Base-by-base conservation (phyloP, 1,140 invertebrate genomes). In the Paraescarpia echinospica region DNA sequence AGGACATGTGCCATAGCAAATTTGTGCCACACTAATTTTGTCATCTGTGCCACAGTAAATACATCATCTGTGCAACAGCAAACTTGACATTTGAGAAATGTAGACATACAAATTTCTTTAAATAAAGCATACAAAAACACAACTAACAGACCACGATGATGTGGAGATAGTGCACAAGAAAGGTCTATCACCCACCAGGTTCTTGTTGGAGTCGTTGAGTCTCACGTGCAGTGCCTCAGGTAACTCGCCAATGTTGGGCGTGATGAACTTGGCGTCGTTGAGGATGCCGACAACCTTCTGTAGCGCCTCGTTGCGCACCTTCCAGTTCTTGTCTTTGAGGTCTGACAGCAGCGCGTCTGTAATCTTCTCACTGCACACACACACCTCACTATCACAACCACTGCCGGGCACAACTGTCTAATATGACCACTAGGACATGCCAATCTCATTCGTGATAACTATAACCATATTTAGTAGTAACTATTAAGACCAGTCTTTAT, bases 241-340 rank as follows among this genome's bases (percentile, higher is more conserved):
- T 12, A 99, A 96, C 94, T 98, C 98, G 0, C 98, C 98, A 34
- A 99, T 97, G 91, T 97, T 97, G 0, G 98, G 96, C 94, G 98
- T 98, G 91, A 99, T 98, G 59, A 98, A 97, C 93, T 98, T 97
- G 0, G 97, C 97, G 91, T 98, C 98, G 41, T 96, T 95, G 33
- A 96, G 88, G 92, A 99, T 98, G 31, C 96, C 97, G 91, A 96
- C 97, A 12, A 99, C 95, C 96, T 98, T 98, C 93, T 97, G 97
- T 33, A 99, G 95, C 2, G 97, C 98, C 96, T 99, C 98, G 94
- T 97, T 98, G 91, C 98, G 97, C 12, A 98, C 97, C 96, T 99
- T 99, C 98, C 98, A 99, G 95, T 99, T 98, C 96, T 99, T 99
- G 96, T 99, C 98, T 35, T 97, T 96, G 93, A 99, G 96, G 95